Evolutionary conservation across 2,888 invertebrate species (phyloP), one percentile per base, ranked within the genome.

Genomic region (Thecocarcelia acutangulata): DNA sequence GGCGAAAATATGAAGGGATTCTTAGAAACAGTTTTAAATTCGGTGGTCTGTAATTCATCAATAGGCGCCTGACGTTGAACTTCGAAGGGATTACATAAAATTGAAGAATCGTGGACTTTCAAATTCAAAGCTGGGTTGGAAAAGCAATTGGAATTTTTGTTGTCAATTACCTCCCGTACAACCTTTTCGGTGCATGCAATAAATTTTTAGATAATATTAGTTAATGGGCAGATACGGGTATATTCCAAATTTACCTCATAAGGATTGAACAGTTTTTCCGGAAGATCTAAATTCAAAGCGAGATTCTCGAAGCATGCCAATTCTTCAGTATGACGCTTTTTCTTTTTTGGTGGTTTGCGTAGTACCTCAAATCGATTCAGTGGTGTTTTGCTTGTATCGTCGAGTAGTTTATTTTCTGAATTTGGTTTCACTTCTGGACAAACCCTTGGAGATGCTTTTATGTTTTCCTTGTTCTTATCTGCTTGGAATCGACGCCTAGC

Each of bases 251-350:
- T 44, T 80, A 89, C 90, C 87, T 91, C 91, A 84, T 88, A 91
- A 0, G 91, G 91, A 88, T 91, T 91, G 42, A 91, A 88, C 68
- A 87, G 86, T 40, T 88, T 90, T 68, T 91, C 91, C 5, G 90
- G 89, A 42, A 89, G 63, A 40, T 91, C 89, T 3, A 91, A 84
- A 86, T 91, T 91, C 2, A 91, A 84, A 9, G 89, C 91, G 2
- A 89, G 87, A 86, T 91, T 91, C 68, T 88, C 89, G 58, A 91
- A 91, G 70, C 91, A 91, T 17, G 86, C 88, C 6, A 85, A 85
- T 19, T 85, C 86, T 15, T 85, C 83, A 2, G 84, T 56, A 3
- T 87, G 87, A 8, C 88, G 89, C 73, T 89, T 90, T 79, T 90
- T 91, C 73, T 90, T 91, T 78, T 90, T 91, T 2, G 89, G 87